Evolutionary conservation across 2,113 vertebrate species (phyloP).

Genomic region (Thunnus maccoyii): DNA sequence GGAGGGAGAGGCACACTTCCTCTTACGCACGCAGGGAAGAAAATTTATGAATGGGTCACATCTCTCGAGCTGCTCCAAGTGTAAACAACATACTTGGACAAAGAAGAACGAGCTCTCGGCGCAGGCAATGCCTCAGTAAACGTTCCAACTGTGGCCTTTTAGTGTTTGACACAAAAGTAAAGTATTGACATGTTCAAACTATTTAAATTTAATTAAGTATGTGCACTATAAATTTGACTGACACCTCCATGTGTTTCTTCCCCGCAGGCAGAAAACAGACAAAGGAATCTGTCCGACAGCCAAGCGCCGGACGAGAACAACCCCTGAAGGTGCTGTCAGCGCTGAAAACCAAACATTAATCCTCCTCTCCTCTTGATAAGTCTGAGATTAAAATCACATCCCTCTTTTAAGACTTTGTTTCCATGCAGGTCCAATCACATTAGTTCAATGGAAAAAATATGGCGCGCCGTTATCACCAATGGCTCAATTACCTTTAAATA

Average conservation of each 20-base stretch:
- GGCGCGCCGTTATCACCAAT: slow-evolving; percentile 27
- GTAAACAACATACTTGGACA: slow-evolving; percentile 81
- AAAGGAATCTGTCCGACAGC: slow-evolving; percentile 35
- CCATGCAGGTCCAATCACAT: neutral
- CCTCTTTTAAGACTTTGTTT: neutral
- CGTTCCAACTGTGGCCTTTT: neutral
- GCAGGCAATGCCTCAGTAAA: slow-evolving; percentile 6
- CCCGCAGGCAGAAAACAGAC: slow-evolving; percentile 47
- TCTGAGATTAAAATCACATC: neutral
- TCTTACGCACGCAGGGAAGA: slow-evolving; percentile 78
- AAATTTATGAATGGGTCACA: slow-evolving; percentile 84
- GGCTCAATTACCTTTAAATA: slow-evolving; percentile 42
- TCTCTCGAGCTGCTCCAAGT: slow-evolving; percentile 75
- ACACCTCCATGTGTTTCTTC: slow-evolving; percentile 33
- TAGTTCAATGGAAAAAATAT: neutral
- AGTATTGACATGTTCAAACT: slow-evolving; percentile 7
- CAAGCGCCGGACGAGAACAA: slow-evolving; percentile 1
- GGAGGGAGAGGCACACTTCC: slow-evolving; percentile 79
- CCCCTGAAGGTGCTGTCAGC: slow-evolving; percentile 44
- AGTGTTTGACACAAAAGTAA: neutral
- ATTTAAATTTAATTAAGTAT: slow-evolving; percentile 34
- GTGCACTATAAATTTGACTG: slow-evolving; percentile 29
- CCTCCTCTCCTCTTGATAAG: neutral
- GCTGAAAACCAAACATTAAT: slow-evolving; percentile 18
- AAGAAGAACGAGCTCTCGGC: slow-evolving; percentile 59